Percentiles rank a stretch among this genome's conserved stretches.
Evolutionary conservation across 2,797 vertebrate species (phyloP).

Genomic region (Emydoidea blandingii): DNA sequence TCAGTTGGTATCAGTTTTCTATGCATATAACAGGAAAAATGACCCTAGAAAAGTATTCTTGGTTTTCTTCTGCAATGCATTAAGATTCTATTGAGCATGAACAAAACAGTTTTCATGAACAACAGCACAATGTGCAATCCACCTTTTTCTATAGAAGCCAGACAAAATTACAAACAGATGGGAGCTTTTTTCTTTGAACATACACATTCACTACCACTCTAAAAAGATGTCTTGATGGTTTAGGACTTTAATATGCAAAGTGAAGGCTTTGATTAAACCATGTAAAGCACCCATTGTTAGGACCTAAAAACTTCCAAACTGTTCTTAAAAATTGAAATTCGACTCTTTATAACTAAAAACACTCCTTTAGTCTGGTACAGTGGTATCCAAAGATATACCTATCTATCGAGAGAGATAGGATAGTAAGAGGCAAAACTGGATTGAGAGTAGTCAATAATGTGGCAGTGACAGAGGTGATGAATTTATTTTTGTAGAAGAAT

Average conservation of each 20-base stretch:
- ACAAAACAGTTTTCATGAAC: neutral
- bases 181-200: neutral
- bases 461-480: conserved; percentile 10
- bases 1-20: neutral
- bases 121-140: neutral
- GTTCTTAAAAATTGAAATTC: conserved; percentile 47
- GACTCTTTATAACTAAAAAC: conserved; percentile 48
- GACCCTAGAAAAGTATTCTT: neutral
- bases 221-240: neutral
- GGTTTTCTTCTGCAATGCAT: neutral
- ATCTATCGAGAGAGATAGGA: neutral
- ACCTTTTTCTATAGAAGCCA: neutral
- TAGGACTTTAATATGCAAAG: neutral
- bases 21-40: neutral
- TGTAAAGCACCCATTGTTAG: neutral
- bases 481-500: conserved; percentile 48
- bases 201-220: neutral
- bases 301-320: conserved; percentile 32
- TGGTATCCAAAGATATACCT: neutral
- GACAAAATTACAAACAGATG: neutral
- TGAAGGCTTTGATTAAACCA: neutral
- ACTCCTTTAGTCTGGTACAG: conserved; percentile 1
- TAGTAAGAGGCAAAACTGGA: neutral
- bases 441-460: neutral
- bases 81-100: neutral